Evolutionary conservation across 1,140 invertebrate species (phyloP), one percentile per base, ranked within the genome.

Genomic region (Apis laboriosa): DNA sequence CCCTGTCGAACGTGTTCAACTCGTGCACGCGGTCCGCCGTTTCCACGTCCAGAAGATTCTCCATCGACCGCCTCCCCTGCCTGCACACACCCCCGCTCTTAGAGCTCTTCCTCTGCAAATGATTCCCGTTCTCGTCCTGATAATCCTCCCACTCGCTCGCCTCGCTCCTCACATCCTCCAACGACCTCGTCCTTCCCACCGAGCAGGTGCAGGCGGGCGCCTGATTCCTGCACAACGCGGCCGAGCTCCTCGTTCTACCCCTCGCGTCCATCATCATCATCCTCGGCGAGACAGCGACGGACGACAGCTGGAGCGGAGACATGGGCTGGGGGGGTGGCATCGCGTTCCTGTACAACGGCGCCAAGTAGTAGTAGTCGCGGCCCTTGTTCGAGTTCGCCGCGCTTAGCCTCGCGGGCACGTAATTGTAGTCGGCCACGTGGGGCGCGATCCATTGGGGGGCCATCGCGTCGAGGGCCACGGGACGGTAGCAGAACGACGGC

Each of bases 361-460:
- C 95, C 73, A 97, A 89, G 84, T 96, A 96, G 89, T 96, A 96
- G 86, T 97, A 96, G 84, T 97, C 96, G 7, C 96, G 93, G 4
- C 95, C 95, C 84, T 96, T 96, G 88, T 95, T 95, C 0, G 89
- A 87, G 89, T 94, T 90, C 85, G 93, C 49, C 86, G 76, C 88
- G 9, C 63, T 71, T 85, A 93, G 94, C 90, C 90, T 94, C 82
- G 87, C 94, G 89, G 92, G 92, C 12, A 93, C 24, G 85, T 96
- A 95, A 64, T 94, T 95, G 51, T 95, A 95, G 34, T 95, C 95
- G 19, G 91, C 80, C 24, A 93, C 74, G 55, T 88, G 88, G 1
- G 90, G 90, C 0, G 92, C 84, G 58, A 94, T 87, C 92, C 93
- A 94, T 17, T 92, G 93, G 0, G 90, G 93, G 0, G 90, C 83